phyloP scores from a whole-genome alignment of 2,113 vertebrate genomes.

The Callaeas wilsoni region DNA sequence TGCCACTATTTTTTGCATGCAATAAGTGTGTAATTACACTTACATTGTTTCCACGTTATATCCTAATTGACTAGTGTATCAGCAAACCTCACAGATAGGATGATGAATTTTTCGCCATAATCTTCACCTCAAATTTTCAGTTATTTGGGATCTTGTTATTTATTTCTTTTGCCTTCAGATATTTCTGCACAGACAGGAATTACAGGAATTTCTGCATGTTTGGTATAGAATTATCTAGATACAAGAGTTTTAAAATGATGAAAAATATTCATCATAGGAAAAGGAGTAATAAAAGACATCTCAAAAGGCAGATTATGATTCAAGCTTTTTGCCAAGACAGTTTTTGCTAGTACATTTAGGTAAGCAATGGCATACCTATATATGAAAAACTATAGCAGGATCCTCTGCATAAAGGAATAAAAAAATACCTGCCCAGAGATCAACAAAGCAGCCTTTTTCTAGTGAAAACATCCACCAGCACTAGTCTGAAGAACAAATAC shows the following conservation, averaged over 20 bases:
- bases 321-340: neutral
- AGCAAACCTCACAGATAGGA: neutral
- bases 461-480: neutral
- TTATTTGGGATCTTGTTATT: neutral
- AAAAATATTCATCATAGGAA: neutral
- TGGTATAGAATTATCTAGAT: neutral
- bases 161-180: neutral
- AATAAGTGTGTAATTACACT: neutral
- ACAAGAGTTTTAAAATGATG: neutral
- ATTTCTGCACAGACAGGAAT: neutral
- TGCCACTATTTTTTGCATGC: neutral
- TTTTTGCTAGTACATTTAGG: neutral
- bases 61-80: neutral
- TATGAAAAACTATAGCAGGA: neutral
- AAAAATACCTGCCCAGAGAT: neutral
- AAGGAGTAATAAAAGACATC: neutral
- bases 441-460: neutral
- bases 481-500: neutral
- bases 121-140: neutral
- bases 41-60: neutral
- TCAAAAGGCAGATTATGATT: neutral
- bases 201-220: neutral
- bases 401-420: neutral
- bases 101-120: neutral
- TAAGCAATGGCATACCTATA: neutral